Percentiles rank a stretch among this genome's conserved stretches.
Conservation (phyloP, 2,113 vertebrate genomes). For the Puntigrus tetrazona region DNA sequence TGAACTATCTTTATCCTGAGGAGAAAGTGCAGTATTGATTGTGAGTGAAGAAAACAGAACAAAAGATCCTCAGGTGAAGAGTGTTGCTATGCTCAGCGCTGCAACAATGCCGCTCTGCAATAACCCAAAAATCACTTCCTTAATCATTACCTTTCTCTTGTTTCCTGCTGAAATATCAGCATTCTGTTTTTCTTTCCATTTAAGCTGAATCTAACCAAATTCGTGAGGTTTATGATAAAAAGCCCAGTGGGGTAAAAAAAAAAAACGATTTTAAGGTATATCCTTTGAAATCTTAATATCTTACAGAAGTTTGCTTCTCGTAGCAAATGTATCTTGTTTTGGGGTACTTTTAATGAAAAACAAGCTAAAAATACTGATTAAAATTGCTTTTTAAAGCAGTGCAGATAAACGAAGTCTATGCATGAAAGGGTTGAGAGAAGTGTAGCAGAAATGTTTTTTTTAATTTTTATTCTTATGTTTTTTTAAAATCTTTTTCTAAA, state of each 20-base stretch:
- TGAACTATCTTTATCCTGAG: conserved; percentile 52
- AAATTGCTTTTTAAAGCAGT: neutral
- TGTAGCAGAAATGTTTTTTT: neutral
- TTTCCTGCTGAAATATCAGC: neutral
- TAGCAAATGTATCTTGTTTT: neutral
- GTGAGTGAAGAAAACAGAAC: conserved; percentile 33
- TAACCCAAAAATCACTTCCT: neutral
- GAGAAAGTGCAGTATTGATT: conserved; percentile 45
- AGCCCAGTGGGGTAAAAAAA: neutral
- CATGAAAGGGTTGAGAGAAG: neutral
- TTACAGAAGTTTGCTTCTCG: neutral
- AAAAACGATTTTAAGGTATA: neutral
- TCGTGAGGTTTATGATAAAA: neutral
- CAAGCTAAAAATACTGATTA: neutral
- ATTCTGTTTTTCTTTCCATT: neutral
- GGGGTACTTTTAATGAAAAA: neutral
- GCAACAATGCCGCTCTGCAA: neutral
- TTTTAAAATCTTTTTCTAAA: neutral
- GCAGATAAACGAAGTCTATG: neutral
- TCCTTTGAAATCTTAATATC: neutral
- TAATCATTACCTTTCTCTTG: neutral
- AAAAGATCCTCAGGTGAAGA: conserved; percentile 38
- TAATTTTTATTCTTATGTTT: no score
- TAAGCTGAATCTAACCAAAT: neutral
- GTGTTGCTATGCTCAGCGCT: conserved; percentile 11